Base-by-base conservation (phyloP, 2,113 vertebrate genomes). In the Heterotilapia buettikoferi region DNA sequence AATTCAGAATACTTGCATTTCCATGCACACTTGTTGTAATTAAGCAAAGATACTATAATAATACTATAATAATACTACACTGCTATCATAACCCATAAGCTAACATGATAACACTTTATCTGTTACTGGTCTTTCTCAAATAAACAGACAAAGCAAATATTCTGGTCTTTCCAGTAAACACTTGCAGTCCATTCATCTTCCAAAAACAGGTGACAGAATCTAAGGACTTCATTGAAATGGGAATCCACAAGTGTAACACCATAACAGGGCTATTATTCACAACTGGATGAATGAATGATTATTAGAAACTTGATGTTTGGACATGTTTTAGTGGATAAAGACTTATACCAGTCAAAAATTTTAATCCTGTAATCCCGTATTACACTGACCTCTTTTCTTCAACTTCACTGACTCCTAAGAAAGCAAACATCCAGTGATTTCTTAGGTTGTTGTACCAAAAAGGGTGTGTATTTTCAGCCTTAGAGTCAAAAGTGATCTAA, bases 331-430 rank as follows among this genome's bases (percentile, higher is more conserved):
- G 61, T 63, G 82, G 26, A 8, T 82, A 84, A 83, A 92, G 19
- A 86, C 24, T 45, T 54, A 66, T 82, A 8, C 12, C 71, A 31
- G 78, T 45, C 7, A 29, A 84, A 88, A 18, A 4, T 36, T 73
- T 56, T 80, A 89, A 89, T 91, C 83, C 56, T 86, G 52, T 87
- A 89, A 93, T 88, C 84, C 90, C 7, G 5, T 68, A 66, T 90
- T n/a, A 84, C 16, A 80, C 19, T 54, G 83, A 71, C 29, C 52
- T 47, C 59, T 82, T 61, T 66, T 9, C 68, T 57, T 83, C 86
- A 57, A 76, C 21, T 73, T 40, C 63, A n/a, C 11, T 29, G 50
- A 53, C 26, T 82, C 19, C 31, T 29, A 61, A 53, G 21, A 86
- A 84, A 73, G 73, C 53, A 63, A 82, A 57, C 18, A 50, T 50